These are phyloP conservation scores for Parnassius apollo DNA, from an alignment of 2,888 invertebrate species.

Conservation along the genomic window DNA sequence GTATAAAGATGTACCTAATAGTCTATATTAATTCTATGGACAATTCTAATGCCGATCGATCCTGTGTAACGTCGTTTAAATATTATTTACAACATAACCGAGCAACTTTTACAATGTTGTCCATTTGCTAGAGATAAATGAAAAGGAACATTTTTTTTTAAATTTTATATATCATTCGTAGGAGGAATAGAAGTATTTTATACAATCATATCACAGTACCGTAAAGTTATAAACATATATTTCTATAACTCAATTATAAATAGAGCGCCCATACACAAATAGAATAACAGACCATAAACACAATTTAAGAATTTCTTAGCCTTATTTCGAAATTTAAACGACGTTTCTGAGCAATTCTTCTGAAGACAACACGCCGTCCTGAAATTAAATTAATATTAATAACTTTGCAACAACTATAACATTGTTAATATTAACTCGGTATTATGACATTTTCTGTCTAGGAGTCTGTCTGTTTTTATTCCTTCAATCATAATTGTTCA, in stretches of 20 bases:
- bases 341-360: constrained; percentile 79
- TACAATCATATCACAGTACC: constrained; percentile 70
- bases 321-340: constrained; percentile 46
- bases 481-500: too few relatives aligned
- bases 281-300: constrained; percentile 46
- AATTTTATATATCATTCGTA: constrained; percentile 25
- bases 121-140: constrained; percentile 10
- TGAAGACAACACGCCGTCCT: constrained; percentile 80
- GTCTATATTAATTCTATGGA: constrained; percentile 55
- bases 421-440: too few relatives aligned
- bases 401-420: background rate
- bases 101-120: background rate
- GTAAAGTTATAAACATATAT: constrained; percentile 50
- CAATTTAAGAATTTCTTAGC: constrained; percentile 34
- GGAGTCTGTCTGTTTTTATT: too few relatives aligned
- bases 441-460: too few relatives aligned
- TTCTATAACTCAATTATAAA: constrained; percentile 37
- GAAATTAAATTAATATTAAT: constrained; percentile 45
- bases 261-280: constrained; percentile 41
- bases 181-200: constrained; percentile 35
- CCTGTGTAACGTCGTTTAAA: constrained; percentile 37
- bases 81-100: constrained; percentile 60
- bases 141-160: constrained; percentile 19
- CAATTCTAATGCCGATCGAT: constrained; percentile 54
- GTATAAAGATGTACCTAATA: constrained; percentile 37